Evolutionary conservation across 2,797 vertebrate genomes (phyloP).

Genomic region (Vultur gryphus): DNA sequence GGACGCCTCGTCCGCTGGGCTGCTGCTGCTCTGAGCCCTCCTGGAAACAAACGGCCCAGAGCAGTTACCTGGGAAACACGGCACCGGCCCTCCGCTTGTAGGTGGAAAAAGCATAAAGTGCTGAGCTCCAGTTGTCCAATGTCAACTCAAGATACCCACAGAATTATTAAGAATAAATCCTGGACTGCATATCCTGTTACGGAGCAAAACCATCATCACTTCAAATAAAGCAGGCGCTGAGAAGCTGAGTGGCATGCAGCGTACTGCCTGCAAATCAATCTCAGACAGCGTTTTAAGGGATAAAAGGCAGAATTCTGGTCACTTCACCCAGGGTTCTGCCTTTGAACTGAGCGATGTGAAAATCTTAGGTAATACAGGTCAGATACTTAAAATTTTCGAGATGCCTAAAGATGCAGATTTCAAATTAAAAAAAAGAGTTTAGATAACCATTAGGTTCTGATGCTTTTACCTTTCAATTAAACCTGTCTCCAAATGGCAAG

Average conservation of each 20-base stretch:
- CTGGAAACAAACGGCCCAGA: rapidly evolving
- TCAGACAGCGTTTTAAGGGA: not conserved
- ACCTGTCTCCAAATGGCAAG: not conserved
- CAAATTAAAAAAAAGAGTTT: not conserved
- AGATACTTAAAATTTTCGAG: not conserved
- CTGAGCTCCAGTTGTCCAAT: not conserved
- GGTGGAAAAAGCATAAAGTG: rapidly evolving
- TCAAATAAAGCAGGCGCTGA: rapidly evolving
- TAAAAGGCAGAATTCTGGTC: not conserved
- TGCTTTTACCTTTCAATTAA: not conserved
- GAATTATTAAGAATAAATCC: not conserved
- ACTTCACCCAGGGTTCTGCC: not conserved
- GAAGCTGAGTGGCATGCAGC: not conserved
- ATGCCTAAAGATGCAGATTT: not conserved
- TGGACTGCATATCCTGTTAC: rapidly evolving
- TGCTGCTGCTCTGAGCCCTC: not conserved
- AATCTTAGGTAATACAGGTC: not conserved
- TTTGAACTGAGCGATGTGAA: rapidly evolving
- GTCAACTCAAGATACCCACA: not conserved
- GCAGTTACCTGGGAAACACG: not conserved
- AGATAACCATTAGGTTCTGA: too few species aligned
- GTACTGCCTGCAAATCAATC: rapidly evolving
- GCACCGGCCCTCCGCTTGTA: rapidly evolving
- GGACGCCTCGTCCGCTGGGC: not conserved
- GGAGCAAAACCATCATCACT: not conserved